phyloP scores from a whole-genome alignment of 2,888 invertebrate species.

The Marasmarcha lunaedactyla region DNA sequence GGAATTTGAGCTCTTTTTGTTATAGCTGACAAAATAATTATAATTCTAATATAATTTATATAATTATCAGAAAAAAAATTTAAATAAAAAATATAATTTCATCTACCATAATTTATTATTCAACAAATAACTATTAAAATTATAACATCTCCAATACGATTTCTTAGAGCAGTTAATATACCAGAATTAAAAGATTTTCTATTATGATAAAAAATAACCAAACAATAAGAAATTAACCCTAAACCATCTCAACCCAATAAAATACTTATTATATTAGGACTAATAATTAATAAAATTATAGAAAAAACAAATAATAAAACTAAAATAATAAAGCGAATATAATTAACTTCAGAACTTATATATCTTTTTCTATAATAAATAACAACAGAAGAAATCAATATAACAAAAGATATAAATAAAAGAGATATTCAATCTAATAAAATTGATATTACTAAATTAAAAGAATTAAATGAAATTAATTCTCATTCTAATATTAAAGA shows the following conservation, averaged over 20 bases:
- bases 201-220: conserved; percentile 80
- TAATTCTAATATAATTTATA: conserved; percentile 46
- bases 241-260: conserved; percentile 81
- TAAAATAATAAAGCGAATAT: conserved; percentile 74
- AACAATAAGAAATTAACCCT: conserved; percentile 78
- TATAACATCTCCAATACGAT: conserved; percentile 80
- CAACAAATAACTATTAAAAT: conserved; percentile 73
- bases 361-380: conserved; percentile 75
- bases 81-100: conserved; percentile 67
- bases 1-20: conserved; percentile 87
- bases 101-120: conserved; percentile 66
- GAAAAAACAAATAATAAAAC: conserved; percentile 75
- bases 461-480: conserved; percentile 60
- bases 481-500: conserved; percentile 67
- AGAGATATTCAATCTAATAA: conserved; percentile 75
- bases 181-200: conserved; percentile 76
- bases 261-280: conserved; percentile 77
- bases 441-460: conserved; percentile 59
- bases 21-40: conserved; percentile 70
- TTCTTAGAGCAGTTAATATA: conserved; percentile 78
- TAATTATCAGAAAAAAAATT: conserved; percentile 52
- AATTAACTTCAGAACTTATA: conserved; percentile 69
- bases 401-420: conserved; percentile 74
- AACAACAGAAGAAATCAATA: conserved; percentile 75
- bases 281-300: conserved; percentile 76